Conservation (phyloP, 2,888 invertebrate species). For the Tetramorium bicarinatum region DNA sequence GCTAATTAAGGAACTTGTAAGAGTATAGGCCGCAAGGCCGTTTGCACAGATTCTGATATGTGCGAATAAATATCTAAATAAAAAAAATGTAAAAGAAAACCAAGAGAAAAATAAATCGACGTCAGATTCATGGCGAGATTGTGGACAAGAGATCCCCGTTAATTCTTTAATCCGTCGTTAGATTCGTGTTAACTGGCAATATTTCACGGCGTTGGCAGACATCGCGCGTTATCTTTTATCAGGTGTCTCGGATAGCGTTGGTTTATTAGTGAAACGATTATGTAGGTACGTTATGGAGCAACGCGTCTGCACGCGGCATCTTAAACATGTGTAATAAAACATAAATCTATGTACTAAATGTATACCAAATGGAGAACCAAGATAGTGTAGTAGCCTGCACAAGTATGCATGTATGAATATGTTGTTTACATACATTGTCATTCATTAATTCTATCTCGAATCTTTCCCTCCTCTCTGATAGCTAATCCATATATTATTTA, state of each 20-base stretch:
- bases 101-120: slow-evolving; percentile 14
- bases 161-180: slow-evolving; percentile 53
- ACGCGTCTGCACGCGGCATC: slow-evolving; percentile 61
- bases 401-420: slow-evolving; percentile 26
- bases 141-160: neutral
- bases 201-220: slow-evolving; percentile 57
- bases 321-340: slow-evolving; percentile 66
- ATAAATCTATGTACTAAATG: slow-evolving; percentile 68
- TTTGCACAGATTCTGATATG: slow-evolving; percentile 14
- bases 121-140: slow-evolving; percentile 12
- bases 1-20: slow-evolving; percentile 29
- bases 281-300: slow-evolving; percentile 53
- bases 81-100: neutral
- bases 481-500: neutral
- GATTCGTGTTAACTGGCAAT: slow-evolving; percentile 77
- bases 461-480: neutral
- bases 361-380: slow-evolving; percentile 60
- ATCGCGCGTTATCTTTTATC: slow-evolving; percentile 69
- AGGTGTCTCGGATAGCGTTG: slow-evolving; percentile 64
- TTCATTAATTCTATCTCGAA: slow-evolving; percentile 14
- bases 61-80: slow-evolving; percentile 31
- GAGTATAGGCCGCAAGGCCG: neutral
- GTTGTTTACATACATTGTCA: neutral
- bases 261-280: slow-evolving; percentile 73
- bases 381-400: slow-evolving; percentile 42